These are phyloP conservation scores for Cheilosia grossa DNA, from an alignment of 2,888 invertebrate genomes.

Conservation along the genomic window DNA sequence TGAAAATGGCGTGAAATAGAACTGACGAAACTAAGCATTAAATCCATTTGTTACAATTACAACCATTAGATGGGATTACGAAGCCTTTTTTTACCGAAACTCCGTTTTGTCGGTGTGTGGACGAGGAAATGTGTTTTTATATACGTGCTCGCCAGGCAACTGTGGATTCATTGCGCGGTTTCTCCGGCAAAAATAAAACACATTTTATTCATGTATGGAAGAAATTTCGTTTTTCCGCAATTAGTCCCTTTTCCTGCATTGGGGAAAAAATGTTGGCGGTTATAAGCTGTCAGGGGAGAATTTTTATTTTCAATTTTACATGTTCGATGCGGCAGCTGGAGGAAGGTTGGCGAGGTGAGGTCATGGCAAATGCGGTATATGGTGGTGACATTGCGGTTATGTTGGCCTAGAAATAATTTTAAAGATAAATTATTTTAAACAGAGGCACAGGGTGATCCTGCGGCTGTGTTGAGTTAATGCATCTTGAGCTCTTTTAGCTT, in stretches of 20 bases:
- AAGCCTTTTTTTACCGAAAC: conserved; percentile 41
- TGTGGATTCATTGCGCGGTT: conserved; percentile 41
- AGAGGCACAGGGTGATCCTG: conserved; percentile 24
- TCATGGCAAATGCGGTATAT: conserved; percentile 42
- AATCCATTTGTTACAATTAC: conserved; percentile 70
- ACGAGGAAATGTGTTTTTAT: conserved; percentile 1
- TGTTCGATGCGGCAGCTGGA: conserved; percentile 20
- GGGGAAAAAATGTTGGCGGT: conserved; percentile 18
- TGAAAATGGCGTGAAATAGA: conserved; percentile 70
- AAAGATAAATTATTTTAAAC: conserved; percentile 24
- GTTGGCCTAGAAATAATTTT: conserved; percentile 31
- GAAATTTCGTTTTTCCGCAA: conserved; percentile 27
- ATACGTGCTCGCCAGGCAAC: conserved; percentile 3
- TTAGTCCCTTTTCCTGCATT: conserved; percentile 29
- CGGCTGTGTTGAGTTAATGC: conserved; percentile 49
- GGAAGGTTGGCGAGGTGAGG: conserved; percentile 5
- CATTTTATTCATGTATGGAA: background rate
- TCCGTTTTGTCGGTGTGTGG: conserved; percentile 19
- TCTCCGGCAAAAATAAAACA: conserved; percentile 3
- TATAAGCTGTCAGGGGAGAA: conserved; percentile 26
- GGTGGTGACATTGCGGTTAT: conserved; percentile 57
- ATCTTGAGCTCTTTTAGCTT: conserved; percentile 15
- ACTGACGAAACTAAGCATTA: conserved; percentile 62
- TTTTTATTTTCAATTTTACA: conserved; percentile 61
- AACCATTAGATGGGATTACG: conserved; percentile 59